Evolutionary conservation across 2,888 invertebrate genomes (phyloP), one percentile per base, ranked within the genome.

Genomic region (Hesperia comma): DNA sequence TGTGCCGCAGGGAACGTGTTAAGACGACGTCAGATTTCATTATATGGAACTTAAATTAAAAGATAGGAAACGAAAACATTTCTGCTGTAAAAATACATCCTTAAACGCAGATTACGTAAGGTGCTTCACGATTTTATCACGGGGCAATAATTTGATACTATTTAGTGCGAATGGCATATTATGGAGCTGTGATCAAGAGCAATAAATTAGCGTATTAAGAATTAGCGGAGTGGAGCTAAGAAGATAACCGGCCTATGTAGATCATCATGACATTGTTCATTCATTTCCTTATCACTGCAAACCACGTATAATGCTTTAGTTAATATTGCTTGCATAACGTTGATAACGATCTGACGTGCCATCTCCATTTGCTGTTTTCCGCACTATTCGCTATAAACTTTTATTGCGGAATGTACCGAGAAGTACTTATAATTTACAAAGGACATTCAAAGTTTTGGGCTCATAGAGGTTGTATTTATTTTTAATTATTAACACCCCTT

Each of bases 201-300:
- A 46, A 15, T 17, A 40, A 19, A 60, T 60, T 49, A 60, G 19
- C 14, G 14, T 37, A 19, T 51, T 51, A 43, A 14, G 54, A 46
- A 15, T 6, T 15, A 46, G 43, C 6, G n/a, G 8, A 17, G 17
- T 46, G 37, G 37, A 46, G 43, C n/a, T 15, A 12, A 41, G 1
- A 17, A 46, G 17, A 46, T 57, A 51, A 61, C 19, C n/a, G 19
- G 19, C 40, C n/a, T 53, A 15, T 21, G 33, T 33, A 60, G 60
- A 60, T 60, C 51, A 17, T 46, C 17, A 12, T 56, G 54, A n/a
- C 14, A n/a, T 37, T 37, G 21, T 40, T 21, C 14, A 5, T 49
- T 15, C 21, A 61, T 61, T 61, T 61, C 61, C 51, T 61, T 61
- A 61, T 61, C 61, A 40, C 61, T 40, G 21, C 53, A 61, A 61